These are phyloP conservation scores for Bombylius discolor DNA, from an alignment of 2,888 invertebrate genomes.

Conservation along the genomic window DNA sequence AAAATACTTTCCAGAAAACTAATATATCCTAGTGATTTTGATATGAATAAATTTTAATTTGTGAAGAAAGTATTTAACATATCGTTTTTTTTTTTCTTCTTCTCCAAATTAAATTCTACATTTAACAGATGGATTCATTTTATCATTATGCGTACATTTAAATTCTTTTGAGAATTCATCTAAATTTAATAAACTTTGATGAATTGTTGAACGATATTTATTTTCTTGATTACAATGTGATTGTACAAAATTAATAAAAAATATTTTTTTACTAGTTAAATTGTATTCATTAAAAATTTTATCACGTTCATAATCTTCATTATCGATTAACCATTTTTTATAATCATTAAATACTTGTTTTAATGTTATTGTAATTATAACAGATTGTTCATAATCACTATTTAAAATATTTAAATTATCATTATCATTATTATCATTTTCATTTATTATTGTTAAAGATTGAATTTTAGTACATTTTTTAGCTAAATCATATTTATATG, in stretches of 20 bases:
- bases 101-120: conserved; percentile 36
- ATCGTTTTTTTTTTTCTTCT: background rate
- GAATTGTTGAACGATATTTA: background rate
- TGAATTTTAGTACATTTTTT: background rate
- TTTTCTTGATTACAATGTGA: background rate
- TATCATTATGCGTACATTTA: conserved; percentile 55
- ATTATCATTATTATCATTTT: background rate
- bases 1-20: no score
- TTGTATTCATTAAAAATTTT: background rate
- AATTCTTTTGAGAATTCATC: conserved; percentile 71
- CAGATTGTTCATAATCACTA: background rate
- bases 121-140: conserved; percentile 74
- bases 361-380: background rate
- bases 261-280: background rate
- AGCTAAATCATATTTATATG: background rate
- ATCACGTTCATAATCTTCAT: background rate
- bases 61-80: no score
- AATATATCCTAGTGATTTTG: no score
- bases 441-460: background rate
- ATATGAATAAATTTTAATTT: no score
- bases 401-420: background rate
- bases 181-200: conserved; percentile 53
- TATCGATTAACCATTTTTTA: background rate
- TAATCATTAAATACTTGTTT: background rate
- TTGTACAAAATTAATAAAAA: background rate